Evolutionary conservation across 2,113 vertebrate species (phyloP), one percentile per base, ranked within the genome.

Genomic region (Mungos mungo): DNA sequence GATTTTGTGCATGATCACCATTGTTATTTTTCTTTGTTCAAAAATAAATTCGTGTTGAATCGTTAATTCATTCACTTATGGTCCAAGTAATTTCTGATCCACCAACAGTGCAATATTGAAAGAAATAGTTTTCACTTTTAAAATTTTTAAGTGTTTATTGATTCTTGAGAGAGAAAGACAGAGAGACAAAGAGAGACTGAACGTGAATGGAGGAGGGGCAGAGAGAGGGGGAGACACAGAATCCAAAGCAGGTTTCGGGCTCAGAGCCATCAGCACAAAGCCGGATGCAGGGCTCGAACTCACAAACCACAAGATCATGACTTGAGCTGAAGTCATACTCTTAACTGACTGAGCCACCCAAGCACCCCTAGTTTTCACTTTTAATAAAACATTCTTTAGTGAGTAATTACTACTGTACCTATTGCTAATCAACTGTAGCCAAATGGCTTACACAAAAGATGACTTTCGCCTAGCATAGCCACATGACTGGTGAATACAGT

Each of bases 11-110:
- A 57, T 79, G 35, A 38, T 65, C 27, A 69, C 57, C 45, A 29
- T 6, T 66, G 4, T 31, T 81, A 72, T 47, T 97, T 87, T 88
- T 83, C 18, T 96, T 91, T 83, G 35, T 63, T 95, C 87, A 82
- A 82, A 92, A 90, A 69, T 31, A 90, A 86, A 82, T 69, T 76
- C 50, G 10, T 71, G 45, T 69, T 76, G 66, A 87, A 91, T 41
- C 6, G n/a, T 93, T 88, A 83, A 83, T 71, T 8, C 21, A 0
- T 35, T 91, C n/a, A 45, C 7, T 35, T 63, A 45, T 45, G 1
- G n/a, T 25, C 23, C 25, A 76, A 77, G 91, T 41, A 74, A 54
- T 93, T 91, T 77, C 82, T 23, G 77, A 31, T 38, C 23, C 41
- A 83, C 9, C 29, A 19, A 74, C 4, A 87, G 57, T 74, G 80